A percentile compares a stretch with the other conserved stretches of the same genome.
These are phyloP conservation scores for Syritta pipiens DNA, from an alignment of 2,888 invertebrate species.

Conservation along the genomic window DNA sequence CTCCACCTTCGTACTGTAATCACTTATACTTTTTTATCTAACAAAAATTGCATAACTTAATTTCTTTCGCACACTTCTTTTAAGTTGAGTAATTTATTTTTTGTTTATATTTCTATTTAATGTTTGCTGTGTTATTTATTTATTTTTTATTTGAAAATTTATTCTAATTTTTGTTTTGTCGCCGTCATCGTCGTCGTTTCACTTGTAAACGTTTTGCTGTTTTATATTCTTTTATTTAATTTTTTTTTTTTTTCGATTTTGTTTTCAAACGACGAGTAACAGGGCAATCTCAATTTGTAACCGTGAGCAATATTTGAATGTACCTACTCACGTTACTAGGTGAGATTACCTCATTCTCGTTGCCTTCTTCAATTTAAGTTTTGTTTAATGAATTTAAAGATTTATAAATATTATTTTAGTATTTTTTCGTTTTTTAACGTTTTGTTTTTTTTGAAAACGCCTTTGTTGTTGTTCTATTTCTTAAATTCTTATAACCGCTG, in stretches of 20 bases:
- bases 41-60: neutral
- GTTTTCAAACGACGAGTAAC: constrained; percentile 79
- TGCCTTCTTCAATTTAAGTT: constrained; percentile 71
- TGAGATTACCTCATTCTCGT: constrained; percentile 78
- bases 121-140: constrained; percentile 55
- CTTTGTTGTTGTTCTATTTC: neutral
- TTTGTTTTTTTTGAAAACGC: constrained; percentile 8
- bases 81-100: constrained; percentile 2
- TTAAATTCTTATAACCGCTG: constrained; percentile 1
- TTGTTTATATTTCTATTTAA: constrained; percentile 23
- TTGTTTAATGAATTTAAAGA: constrained; percentile 71
- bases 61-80: constrained; percentile 11
- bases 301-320: constrained; percentile 87
- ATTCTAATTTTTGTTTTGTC: constrained; percentile 23
- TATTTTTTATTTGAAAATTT: constrained; percentile 76
- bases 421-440: constrained; percentile 51
- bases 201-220: constrained; percentile 14
- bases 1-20: constrained; percentile 14
- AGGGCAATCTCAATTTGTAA: constrained; percentile 99
- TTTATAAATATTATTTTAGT: constrained; percentile 72
- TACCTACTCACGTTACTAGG: constrained; percentile 79
- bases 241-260: constrained; percentile 37
- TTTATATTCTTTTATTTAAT: constrained; percentile 16
- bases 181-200: constrained; percentile 29
- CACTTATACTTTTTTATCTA: neutral